Percentiles rank a stretch among this genome's conserved stretches.
Evolutionary conservation across 2,888 invertebrate species (phyloP).

Genomic region (Dioctria linearis): DNA sequence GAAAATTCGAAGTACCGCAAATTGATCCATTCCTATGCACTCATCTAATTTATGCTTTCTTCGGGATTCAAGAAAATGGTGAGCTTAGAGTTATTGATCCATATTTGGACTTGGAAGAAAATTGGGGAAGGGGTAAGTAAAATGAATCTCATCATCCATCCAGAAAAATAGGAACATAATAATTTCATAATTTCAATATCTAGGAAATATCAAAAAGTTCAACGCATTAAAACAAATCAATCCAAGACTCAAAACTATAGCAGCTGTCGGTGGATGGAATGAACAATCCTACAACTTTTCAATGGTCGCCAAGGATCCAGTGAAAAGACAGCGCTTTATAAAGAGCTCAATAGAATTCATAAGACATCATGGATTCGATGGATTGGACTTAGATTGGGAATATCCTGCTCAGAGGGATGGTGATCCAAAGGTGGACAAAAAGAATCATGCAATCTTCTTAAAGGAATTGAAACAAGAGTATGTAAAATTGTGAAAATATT

Average conservation of each 20-base stretch:
- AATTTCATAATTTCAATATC: background rate
- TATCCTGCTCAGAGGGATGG: slow-evolving; percentile 73
- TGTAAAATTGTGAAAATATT: background rate
- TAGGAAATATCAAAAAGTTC: slow-evolving; percentile 68
- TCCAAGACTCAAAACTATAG: slow-evolving; percentile 69
- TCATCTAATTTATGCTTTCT: slow-evolving; percentile 82
- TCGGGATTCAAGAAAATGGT: slow-evolving; percentile 75
- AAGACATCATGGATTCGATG: slow-evolving; percentile 72
- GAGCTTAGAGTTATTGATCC: slow-evolving; percentile 75
- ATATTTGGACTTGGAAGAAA: slow-evolving; percentile 77
- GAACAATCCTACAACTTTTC: slow-evolving; percentile 73
- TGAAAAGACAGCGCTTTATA: slow-evolving; percentile 64
- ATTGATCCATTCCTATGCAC: slow-evolving; percentile 82
- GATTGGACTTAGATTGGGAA: slow-evolving; percentile 77
- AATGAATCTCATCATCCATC: background rate
- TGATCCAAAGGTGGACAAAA: slow-evolving; percentile 64
- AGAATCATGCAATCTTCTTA: slow-evolving; percentile 64
- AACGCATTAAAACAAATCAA: slow-evolving; percentile 68
- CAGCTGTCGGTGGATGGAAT: slow-evolving; percentile 72
- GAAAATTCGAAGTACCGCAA: slow-evolving; percentile 77
- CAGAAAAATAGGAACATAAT: background rate
- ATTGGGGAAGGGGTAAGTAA: slow-evolving; percentile 73
- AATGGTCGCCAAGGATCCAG: slow-evolving; percentile 67
- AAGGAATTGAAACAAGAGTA: slow-evolving; percentile 65
- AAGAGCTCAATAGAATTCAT: slow-evolving; percentile 64